Evolutionary conservation across 1,140 invertebrate species (phyloP).

Genomic region (Hypsibius dujardini): DNA sequence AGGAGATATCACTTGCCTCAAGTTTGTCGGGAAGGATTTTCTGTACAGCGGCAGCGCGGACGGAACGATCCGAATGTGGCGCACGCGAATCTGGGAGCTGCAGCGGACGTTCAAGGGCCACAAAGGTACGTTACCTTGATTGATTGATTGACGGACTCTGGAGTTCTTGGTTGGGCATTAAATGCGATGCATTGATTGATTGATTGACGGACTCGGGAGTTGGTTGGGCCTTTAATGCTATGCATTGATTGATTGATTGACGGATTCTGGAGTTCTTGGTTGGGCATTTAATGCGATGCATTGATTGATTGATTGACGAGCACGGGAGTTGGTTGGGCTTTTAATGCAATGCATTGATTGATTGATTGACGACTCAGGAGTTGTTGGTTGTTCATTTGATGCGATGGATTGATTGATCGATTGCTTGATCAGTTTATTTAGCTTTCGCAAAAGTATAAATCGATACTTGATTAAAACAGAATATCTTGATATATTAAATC

Average conservation of each 20-base stretch:
- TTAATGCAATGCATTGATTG: not conserved
- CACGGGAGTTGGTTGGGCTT: not conserved
- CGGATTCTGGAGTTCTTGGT: not conserved
- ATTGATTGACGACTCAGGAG: not conserved
- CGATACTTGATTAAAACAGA: too few species aligned
- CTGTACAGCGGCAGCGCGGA: constrained; percentile 31
- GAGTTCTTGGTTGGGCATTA: constrained; percentile 14
- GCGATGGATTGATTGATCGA: too few species aligned
- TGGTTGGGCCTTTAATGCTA: not conserved
- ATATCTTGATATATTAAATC: too few species aligned
- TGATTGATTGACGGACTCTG: constrained; percentile 22
- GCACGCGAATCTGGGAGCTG: constrained; percentile 30
- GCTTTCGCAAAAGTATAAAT: too few species aligned
- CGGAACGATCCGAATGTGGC: constrained; percentile 30
- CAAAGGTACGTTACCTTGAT: constrained; percentile 22
- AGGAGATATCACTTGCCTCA: constrained; percentile 27
- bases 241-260: not conserved
- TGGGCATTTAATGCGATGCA: too few species aligned
- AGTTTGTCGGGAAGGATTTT: constrained; percentile 17
- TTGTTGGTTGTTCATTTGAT: too few species aligned
- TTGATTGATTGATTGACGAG: too few species aligned
- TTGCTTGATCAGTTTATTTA: too few species aligned
- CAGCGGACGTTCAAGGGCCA: constrained; percentile 30
- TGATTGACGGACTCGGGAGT: not conserved
- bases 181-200: constrained; percentile 2